Percentiles rank a stretch among this genome's conserved stretches.
These are phyloP conservation scores for Hemiscyllium ocellatum DNA, from an alignment of 2,113 vertebrate species.

Conservation along the genomic window DNA sequence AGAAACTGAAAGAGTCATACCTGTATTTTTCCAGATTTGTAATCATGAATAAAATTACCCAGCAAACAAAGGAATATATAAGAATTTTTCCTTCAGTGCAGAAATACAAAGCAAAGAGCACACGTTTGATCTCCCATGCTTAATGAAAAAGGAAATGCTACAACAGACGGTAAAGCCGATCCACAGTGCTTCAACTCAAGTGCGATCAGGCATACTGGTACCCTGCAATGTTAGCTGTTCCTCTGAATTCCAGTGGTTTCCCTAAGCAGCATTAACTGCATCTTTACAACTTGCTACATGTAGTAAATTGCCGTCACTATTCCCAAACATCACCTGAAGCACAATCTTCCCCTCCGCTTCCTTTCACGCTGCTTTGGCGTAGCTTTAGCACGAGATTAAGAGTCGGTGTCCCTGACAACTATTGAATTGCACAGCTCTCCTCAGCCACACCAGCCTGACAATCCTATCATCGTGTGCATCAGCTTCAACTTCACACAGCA, in stretches of 20 bases:
- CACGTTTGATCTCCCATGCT: slow-evolving; percentile 47
- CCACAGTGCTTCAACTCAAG: slow-evolving; percentile 53
- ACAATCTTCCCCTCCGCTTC: slow-evolving; percentile 48
- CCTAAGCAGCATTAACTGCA: slow-evolving; percentile 47
- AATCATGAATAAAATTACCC: slow-evolving; percentile 52
- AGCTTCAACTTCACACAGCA: slow-evolving; percentile 47
- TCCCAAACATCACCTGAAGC: slow-evolving; percentile 51
- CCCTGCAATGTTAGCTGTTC: slow-evolving; percentile 51
- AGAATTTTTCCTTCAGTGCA: slow-evolving; percentile 46
- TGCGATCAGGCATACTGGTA: slow-evolving; percentile 54
- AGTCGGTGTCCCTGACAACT: slow-evolving; percentile 39
- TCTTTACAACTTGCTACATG: slow-evolving; percentile 53
- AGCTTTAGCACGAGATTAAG: slow-evolving; percentile 43
- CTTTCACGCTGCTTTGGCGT: slow-evolving; percentile 43
- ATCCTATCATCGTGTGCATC: slow-evolving; percentile 31
- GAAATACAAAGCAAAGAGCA: slow-evolving; percentile 44
- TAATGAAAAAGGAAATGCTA: slow-evolving; percentile 48
- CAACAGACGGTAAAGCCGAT: slow-evolving; percentile 49
- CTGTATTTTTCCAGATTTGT: slow-evolving; percentile 56
- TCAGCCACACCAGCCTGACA: neutral
- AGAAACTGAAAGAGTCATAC: slow-evolving; percentile 52
- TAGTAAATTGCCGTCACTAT: slow-evolving; percentile 48
- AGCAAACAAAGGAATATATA: slow-evolving; percentile 46
- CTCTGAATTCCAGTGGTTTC: slow-evolving; percentile 51
- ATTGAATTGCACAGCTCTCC: slow-evolving; percentile 41